Percentiles rank a stretch among this genome's conserved stretches.
These are phyloP conservation scores for Petaurus breviceps DNA, from an alignment of 2,113 vertebrate genomes.

Conservation along the genomic window DNA sequence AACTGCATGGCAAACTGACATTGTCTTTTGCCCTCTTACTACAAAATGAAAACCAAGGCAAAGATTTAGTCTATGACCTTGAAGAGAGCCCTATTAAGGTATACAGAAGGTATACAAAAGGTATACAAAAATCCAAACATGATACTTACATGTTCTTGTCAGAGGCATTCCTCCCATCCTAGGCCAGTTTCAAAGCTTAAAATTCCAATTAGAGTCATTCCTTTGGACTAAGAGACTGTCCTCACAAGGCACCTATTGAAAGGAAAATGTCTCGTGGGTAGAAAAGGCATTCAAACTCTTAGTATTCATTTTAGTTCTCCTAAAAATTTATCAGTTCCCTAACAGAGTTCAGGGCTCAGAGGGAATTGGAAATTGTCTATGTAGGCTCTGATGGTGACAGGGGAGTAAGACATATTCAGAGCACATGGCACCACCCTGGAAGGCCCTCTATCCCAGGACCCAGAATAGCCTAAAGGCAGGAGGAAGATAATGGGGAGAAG, in stretches of 20 bases:
- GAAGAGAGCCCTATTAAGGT: background rate
- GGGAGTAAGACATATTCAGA: background rate
- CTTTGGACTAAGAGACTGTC: background rate
- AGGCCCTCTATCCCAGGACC: background rate
- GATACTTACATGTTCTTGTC: background rate
- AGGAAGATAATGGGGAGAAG: background rate
- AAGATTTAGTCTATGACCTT: background rate
- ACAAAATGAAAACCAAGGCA: background rate
- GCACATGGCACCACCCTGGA: background rate
- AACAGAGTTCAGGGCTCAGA: background rate
- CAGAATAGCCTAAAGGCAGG: background rate
- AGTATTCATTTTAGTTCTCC: background rate
- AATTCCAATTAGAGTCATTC: background rate
- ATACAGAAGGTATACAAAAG: no score
- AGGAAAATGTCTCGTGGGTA: background rate
- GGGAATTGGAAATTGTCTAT: background rate
- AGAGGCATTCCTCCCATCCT: background rate
- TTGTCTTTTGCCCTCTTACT: background rate
- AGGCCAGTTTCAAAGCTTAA: background rate
- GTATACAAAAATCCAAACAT: background rate
- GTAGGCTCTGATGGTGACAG: background rate
- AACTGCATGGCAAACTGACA: background rate
- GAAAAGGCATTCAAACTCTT: background rate
- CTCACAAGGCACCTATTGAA: background rate
- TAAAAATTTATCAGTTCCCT: background rate